phyloP scores from a whole-genome alignment of 2,888 invertebrate genomes.

The Epinotia nisella region DNA sequence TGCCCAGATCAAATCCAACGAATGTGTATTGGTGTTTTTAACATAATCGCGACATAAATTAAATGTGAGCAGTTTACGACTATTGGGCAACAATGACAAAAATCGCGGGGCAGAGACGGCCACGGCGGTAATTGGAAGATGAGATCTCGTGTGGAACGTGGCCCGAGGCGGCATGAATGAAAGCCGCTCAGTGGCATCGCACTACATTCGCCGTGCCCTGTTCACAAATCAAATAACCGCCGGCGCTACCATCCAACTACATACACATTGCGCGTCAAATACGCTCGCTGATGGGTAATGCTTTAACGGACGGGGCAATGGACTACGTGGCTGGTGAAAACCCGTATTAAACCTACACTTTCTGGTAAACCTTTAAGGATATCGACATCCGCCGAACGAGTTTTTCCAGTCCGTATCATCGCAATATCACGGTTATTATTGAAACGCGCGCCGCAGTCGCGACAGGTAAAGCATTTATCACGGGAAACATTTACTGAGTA shows the following conservation, averaged over 20 bases:
- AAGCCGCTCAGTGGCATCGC: slow-evolving; percentile 78
- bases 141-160: slow-evolving; percentile 81
- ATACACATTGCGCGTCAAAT: slow-evolving; percentile 57
- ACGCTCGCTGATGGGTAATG: neutral
- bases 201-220: slow-evolving; percentile 64
- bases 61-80: slow-evolving; percentile 53
- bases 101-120: slow-evolving; percentile 71
- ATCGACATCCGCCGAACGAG: slow-evolving; percentile 83
- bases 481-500: slow-evolving; percentile 74
- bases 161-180: slow-evolving; percentile 83
- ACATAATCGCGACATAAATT: slow-evolving; percentile 42
- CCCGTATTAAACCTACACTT: slow-evolving; percentile 52
- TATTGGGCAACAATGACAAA: slow-evolving; percentile 76
- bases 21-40: slow-evolving; percentile 28
- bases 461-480: slow-evolving; percentile 83
- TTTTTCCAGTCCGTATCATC: slow-evolving; percentile 85
- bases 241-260: slow-evolving; percentile 46
- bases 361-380: slow-evolving; percentile 77
- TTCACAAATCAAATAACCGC: slow-evolving; percentile 59
- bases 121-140: slow-evolving; percentile 81
- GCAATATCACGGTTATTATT: slow-evolving; percentile 85
- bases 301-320: slow-evolving; percentile 52
- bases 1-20: slow-evolving; percentile 24
- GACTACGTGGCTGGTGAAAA: slow-evolving; percentile 46
- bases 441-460: slow-evolving; percentile 80